Conservation (phyloP, 2,113 vertebrate species). For the Odobenus rosmarus region DNA sequence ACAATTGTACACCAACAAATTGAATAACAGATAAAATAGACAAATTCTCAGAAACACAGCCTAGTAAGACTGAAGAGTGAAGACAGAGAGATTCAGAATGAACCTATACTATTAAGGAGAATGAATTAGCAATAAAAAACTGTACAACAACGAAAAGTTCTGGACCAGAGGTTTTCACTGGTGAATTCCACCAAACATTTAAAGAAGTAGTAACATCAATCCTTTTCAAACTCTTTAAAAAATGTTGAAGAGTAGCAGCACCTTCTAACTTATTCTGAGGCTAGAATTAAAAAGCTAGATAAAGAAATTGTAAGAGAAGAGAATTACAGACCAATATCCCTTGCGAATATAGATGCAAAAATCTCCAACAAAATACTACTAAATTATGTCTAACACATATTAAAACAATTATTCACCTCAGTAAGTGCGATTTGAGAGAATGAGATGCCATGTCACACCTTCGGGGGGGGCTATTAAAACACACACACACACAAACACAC, state of each 20-base stretch:
- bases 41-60: neutral
- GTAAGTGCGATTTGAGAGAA: neutral
- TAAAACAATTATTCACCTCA: neutral
- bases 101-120: neutral
- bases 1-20: neutral
- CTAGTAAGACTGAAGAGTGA: neutral
- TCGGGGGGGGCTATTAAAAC: too few species aligned
- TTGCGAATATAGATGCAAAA: neutral
- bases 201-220: neutral
- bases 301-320: neutral
- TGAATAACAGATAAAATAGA: neutral
- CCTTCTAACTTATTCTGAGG: neutral
- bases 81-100: neutral
- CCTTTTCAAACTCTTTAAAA: neutral
- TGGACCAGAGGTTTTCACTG: neutral
- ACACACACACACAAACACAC: too few species aligned
- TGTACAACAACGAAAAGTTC: neutral
- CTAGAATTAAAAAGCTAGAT: neutral
- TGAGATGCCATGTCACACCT: too few species aligned
- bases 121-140: neutral
- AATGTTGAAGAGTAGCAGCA: neutral
- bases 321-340: neutral
- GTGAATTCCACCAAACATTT: neutral
- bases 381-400: neutral
- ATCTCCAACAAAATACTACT: neutral